Evolutionary conservation across 2,113 vertebrate genomes (phyloP), one percentile per base, ranked within the genome.

Genomic region (Rhinoderma darwinii): DNA sequence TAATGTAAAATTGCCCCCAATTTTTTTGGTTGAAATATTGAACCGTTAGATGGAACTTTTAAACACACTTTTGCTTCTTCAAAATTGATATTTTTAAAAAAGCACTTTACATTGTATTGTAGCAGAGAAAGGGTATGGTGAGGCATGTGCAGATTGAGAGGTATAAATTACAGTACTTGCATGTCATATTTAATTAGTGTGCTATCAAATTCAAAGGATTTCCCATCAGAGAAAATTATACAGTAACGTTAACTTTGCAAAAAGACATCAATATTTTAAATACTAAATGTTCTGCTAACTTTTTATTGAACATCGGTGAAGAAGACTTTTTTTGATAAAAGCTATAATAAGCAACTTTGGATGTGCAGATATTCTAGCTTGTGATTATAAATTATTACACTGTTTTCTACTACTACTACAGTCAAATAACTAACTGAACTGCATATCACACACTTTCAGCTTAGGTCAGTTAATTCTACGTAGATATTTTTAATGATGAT

Each of bases 121-220:
- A 54, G 3, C 51, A 54, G 8, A 11, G 20, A 54, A 54, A 54
- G 4, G 20, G 8, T 35, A 20, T 9, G 12, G 18, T 56, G 59
- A 39, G 68, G 18, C 20, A 22, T 72, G 30, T 72, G 20, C 32
- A 37, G 30, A 37, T 72, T 37, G 17, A 72, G 32, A 37, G 68
- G 68, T 20, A 72, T 20, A 72, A 72, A 72, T 72, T 72, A 22
- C 30, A 37, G 68, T 72, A 72, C 68, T 72, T 72, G 35, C 18
- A 72, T 72, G 68, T 72, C 68, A 72, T 72, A 72, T 72, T 72
- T 39, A 72, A 72, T 72, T 72, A 72, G 32, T 37, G 68, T 72
- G 68, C 30, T 72, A 37, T 72, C 68, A 39, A 35, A 35, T 15
- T 27, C 22, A 61, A n/a, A 61, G 59, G 25, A 61, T 61, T 61